Conservation (phyloP, 2,797 vertebrate species). For the Labroides dimidiatus region DNA sequence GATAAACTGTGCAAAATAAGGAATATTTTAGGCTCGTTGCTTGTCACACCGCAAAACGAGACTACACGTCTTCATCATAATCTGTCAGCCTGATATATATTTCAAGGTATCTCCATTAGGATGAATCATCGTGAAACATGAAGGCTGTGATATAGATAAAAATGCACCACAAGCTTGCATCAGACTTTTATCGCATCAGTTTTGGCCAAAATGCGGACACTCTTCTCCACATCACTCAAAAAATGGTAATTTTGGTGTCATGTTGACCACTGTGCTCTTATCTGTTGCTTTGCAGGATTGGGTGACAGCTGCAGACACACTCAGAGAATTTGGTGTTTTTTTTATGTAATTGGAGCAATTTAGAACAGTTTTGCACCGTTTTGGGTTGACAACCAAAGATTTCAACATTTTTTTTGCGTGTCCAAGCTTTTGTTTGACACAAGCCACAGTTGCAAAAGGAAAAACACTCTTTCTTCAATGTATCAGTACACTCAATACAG, state of each 20-base stretch:
- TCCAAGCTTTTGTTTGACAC: background rate
- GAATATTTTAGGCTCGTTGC: background rate
- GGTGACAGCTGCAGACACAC: background rate
- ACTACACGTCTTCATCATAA: background rate
- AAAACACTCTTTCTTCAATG: background rate
- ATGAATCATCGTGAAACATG: no score
- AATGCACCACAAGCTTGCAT: background rate
- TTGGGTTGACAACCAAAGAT: background rate
- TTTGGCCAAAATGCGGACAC: background rate
- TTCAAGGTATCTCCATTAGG: no score
- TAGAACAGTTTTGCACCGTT: background rate
- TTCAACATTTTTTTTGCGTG: background rate
- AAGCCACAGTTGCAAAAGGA: background rate
- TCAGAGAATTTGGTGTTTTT: background rate
- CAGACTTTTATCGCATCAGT: background rate
- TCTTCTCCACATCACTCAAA: no score
- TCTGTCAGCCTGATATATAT: background rate
- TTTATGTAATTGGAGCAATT: constrained; percentile 1
- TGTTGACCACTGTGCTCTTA: background rate
- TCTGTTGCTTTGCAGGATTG: background rate
- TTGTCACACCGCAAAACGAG: no score
- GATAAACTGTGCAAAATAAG: background rate
- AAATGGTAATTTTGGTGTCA: background rate
- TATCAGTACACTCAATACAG: background rate
- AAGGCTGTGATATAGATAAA: background rate